Percentiles rank a stretch among this genome's conserved stretches.
Conservation (phyloP, 2,797 vertebrate species). For the Astyanax mexicanus region DNA sequence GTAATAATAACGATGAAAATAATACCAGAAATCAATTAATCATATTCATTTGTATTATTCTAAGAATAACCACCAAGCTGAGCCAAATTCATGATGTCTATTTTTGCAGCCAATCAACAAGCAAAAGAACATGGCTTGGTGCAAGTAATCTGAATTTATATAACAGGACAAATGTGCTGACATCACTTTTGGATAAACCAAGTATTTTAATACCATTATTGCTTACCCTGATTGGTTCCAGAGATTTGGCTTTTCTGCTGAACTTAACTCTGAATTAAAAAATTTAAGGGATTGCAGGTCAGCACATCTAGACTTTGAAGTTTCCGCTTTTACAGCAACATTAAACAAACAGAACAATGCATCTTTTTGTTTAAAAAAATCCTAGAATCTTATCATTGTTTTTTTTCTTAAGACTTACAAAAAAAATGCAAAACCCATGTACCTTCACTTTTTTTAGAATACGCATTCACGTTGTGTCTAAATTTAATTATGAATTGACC, state of each 20-base stretch:
- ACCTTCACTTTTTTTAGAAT: too few species aligned
- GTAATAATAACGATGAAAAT: neutral
- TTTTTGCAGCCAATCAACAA: neutral
- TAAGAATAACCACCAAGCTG: neutral
- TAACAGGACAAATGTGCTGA: constrained; percentile 35
- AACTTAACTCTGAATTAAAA: constrained; percentile 10
- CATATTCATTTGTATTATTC: neutral
- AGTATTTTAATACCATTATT: constrained; percentile 36
- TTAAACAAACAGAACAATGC: constrained; percentile 15
- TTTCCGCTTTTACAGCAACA: constrained; percentile 14
- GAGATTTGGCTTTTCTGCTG: constrained; percentile 28
- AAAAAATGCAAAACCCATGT: too few species aligned
- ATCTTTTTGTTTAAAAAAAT: too few species aligned
- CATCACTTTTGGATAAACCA: constrained; percentile 17
- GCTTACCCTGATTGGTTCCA: constrained; percentile 16
- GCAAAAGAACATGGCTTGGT: neutral
- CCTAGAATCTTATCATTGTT: too few species aligned
- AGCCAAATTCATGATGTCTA: neutral
- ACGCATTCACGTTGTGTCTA: too few species aligned
- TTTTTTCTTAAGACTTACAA: too few species aligned
- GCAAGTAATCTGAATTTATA: constrained; percentile 17
- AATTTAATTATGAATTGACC: too few species aligned
- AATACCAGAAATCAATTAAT: neutral
- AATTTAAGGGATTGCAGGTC: constrained; percentile 19
- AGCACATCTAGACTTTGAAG: constrained; percentile 9